Evolutionary conservation across 2,113 vertebrate genomes (phyloP), one percentile per base, ranked within the genome.

Genomic region (Oxygymnocypris stewartii): DNA sequence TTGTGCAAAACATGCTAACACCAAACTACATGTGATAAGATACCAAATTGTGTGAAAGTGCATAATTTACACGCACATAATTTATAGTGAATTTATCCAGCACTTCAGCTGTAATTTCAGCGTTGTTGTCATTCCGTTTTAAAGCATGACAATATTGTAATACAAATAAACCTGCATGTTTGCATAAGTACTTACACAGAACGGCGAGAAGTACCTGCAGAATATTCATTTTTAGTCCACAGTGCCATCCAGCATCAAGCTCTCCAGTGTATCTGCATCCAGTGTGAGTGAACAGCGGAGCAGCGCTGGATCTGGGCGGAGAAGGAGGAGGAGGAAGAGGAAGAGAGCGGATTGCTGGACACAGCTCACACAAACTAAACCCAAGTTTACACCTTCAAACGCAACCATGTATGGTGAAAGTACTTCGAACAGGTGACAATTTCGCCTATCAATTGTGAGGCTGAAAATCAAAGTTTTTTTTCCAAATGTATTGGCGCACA

Each of bases 141-240:
- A 7, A 6, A 6, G 14, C 6, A 67, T 16, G 57, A n/a, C 57
- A 10, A 11, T n/a, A 61, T n/a, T n/a, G 23, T 67, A 67, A 67
- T 35, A 67, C 4, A 61, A 67, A 23, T n/a, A 61, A 18, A 54
- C 51, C 5, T 18, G 65, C 5, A 69, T 40, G 4, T 12, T 42
- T 74, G 71, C 4, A 40, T n/a, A 28, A 25, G 16, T 79, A 63
- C 85, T 86, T 73, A 86, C 85, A 69, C 25, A 79, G n/a, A 86
- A 80, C 59, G 12, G 40, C 4, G n/a, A 73, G 31, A 13, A 80
- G 25, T 12, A 73, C 18, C 74, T 42, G 75, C 25, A 79, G 59
- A 16, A 77, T 23, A 18, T 77, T 85, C 40, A 57, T 77, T 8
- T 13, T n/a, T 69, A 67, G 31, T 37, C 84, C 84, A 85, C 63